These are phyloP conservation scores for Proteles cristata DNA, from an alignment of 2,113 vertebrate species.

Conservation along the genomic window DNA sequence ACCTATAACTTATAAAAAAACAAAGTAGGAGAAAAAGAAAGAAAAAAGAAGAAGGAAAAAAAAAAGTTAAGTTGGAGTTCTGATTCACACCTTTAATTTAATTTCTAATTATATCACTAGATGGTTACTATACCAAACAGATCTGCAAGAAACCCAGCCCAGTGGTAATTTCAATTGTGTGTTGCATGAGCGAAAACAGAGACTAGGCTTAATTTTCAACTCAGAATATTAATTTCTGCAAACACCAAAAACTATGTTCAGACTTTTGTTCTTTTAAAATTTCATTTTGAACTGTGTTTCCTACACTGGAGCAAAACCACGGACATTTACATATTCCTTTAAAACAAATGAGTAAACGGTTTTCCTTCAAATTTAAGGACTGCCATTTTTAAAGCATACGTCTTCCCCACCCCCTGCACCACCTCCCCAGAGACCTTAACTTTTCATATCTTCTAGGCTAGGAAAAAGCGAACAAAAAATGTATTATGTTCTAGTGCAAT, in stretches of 20 bases:
- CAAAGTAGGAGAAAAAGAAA: slow-evolving; percentile 79
- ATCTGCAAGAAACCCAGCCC: background rate
- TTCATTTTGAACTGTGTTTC: background rate
- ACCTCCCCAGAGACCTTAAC: background rate
- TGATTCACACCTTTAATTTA: slow-evolving; percentile 70
- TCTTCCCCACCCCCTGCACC: rapidly evolving
- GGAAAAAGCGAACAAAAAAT: background rate
- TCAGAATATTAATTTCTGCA: background rate
- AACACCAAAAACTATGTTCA: background rate
- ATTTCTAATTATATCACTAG: slow-evolving; percentile 45
- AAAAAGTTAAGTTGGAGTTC: slow-evolving; percentile 85
- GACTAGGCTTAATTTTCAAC: background rate
- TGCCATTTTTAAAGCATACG: slow-evolving; percentile 5
- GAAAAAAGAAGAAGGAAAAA: slow-evolving; percentile 79
- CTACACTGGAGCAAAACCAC: background rate
- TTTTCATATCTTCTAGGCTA: background rate
- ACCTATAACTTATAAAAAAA: slow-evolving; percentile 94
- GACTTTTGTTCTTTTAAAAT: background rate
- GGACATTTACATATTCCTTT: background rate
- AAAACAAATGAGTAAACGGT: background rate
- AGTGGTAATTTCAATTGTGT: slow-evolving; percentile 34
- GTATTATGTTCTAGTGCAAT: background rate
- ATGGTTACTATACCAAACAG: slow-evolving; percentile 29
- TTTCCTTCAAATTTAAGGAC: slow-evolving; percentile 4
- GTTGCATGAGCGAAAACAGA: background rate